Conservation (phyloP, 2,797 vertebrate species). For the Tamandua tetradactyla region DNA sequence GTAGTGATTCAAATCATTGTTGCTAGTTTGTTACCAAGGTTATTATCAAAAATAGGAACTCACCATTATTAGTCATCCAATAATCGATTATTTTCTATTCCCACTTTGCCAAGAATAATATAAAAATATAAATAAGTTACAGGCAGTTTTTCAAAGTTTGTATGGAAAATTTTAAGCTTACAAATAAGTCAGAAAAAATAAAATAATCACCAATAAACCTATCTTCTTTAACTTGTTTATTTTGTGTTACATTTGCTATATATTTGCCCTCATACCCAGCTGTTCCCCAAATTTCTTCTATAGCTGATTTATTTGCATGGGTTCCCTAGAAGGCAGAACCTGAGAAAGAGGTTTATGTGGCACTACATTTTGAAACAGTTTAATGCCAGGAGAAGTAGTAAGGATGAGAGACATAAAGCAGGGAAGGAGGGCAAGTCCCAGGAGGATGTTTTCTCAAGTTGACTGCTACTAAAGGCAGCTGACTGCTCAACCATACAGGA, state of each 20-base stretch:
- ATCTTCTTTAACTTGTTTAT: neutral
- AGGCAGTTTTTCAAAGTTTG: neutral
- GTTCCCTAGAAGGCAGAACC: neutral
- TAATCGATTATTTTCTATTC: neutral
- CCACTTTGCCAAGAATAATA: neutral
- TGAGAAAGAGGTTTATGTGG: neutral
- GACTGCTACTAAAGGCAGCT: neutral
- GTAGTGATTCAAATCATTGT: neutral
- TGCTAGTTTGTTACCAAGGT: neutral
- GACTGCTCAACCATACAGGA: neutral
- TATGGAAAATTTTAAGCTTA: neutral
- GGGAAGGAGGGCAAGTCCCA: neutral
- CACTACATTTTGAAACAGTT: no score
- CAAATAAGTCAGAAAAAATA: neutral
- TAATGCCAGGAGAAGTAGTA: no score
- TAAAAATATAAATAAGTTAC: neutral
- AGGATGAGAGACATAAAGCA: no score
- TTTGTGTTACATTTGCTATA: neutral
- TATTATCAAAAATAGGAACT: slow-evolving; percentile 18
- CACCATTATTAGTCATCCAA: neutral
- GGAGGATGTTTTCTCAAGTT: neutral
- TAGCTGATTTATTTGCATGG: neutral
- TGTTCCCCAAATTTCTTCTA: neutral
- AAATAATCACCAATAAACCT: neutral
- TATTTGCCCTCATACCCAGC: neutral